A percentile compares a stretch with the other conserved stretches of the same genome.
Conservation (phyloP, 2,797 vertebrate species). For the Peromyscus eremicus region DNA sequence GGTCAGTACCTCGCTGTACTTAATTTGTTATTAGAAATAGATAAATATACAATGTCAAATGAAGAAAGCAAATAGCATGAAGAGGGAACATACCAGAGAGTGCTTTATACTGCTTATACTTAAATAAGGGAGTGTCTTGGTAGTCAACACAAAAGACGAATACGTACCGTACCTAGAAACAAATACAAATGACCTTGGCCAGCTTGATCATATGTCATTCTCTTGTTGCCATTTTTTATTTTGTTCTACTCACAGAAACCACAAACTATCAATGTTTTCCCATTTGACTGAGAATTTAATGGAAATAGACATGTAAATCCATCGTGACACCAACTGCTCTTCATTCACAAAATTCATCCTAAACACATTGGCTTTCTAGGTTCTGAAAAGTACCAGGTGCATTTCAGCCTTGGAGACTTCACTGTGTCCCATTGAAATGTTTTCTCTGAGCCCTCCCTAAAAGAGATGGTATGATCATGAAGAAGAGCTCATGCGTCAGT, state of each 20-base stretch:
- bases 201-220: neutral
- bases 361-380: neutral
- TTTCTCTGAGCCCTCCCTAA: neutral
- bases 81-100: neutral
- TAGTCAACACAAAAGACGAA: neutral
- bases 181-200: neutral
- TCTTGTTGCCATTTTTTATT: neutral
- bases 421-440: neutral
- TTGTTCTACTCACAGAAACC: neutral
- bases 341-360: neutral
- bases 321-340: neutral
- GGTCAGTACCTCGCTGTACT: neutral
- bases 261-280: neutral
- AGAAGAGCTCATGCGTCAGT: neutral
- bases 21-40: conserved; percentile 51
- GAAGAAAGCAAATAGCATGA: neutral
- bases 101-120: neutral
- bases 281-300: neutral
- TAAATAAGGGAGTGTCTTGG: neutral
- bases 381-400: neutral
- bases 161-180: neutral
- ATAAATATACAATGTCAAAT: neutral
- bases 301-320: neutral
- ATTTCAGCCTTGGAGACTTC: neutral
- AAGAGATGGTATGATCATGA: neutral